phyloP scores from a whole-genome alignment of 2,888 invertebrate genomes.

The Tenthredo notha region DNA sequence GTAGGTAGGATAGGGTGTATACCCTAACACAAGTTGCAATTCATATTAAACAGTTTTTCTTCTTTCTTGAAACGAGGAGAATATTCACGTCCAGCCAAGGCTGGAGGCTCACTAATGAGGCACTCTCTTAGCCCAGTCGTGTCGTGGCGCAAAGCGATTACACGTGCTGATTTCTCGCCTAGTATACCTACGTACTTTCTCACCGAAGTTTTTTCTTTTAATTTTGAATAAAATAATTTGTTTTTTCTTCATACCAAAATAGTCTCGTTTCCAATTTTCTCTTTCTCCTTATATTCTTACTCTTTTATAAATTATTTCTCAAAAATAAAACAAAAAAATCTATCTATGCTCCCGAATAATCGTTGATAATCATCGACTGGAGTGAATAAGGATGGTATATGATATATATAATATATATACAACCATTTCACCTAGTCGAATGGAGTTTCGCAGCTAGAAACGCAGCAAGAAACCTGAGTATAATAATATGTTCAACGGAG shows the following conservation, averaged over 20 bases:
- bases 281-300: too few species aligned
- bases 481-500: constrained; percentile 20
- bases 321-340: too few species aligned
- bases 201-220: too few species aligned
- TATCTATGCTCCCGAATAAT: too few species aligned
- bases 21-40: not conserved
- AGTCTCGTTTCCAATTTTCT: too few species aligned
- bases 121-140: not conserved
- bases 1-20: not conserved
- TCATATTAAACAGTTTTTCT: not conserved
- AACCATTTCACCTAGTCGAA: not conserved
- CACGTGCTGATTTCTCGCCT: not conserved
- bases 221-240: too few species aligned
- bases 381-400: too few species aligned
- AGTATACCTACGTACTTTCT: not conserved
- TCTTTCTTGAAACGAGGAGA: not conserved
- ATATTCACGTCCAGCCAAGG: not conserved
- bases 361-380: not conserved
- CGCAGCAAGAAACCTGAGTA: constrained; percentile 4
- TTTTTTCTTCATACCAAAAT: too few species aligned
- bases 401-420: too few species aligned
- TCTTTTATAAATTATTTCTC: too few species aligned
- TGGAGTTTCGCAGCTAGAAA: not conserved
- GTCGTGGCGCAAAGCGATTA: not conserved
- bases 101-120: constrained; percentile 3